Evolutionary conservation across 2,797 vertebrate genomes (phyloP).

Genomic region (Rachycentron canadum): DNA sequence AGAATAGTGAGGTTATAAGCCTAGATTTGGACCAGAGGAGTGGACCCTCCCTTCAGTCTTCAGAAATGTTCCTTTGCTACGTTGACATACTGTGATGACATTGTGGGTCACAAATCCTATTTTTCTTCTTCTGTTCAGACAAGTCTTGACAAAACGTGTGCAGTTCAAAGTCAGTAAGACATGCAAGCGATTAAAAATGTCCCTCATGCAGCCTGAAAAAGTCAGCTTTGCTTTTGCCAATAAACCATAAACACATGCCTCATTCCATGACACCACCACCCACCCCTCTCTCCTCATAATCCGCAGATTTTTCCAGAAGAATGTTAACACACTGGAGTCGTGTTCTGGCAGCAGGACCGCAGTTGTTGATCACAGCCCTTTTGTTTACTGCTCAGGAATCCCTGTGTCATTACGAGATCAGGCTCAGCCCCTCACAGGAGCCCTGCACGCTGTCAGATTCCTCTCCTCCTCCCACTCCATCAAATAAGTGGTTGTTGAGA

Average conservation of each 20-base stretch:
- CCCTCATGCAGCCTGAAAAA: conserved; percentile 12
- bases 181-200: conserved; percentile 36
- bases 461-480: conserved; percentile 19
- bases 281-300: conserved; percentile 43
- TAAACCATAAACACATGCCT: conserved; percentile 61
- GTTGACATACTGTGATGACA: conserved; percentile 25
- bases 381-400: conserved; percentile 59
- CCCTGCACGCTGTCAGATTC: conserved; percentile 19
- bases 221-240: conserved; percentile 22
- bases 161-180: conserved; percentile 36
- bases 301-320: conserved; percentile 50
- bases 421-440: conserved; percentile 9
- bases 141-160: conserved; percentile 9
- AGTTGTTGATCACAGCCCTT: conserved; percentile 50
- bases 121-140: conserved; percentile 21
- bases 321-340: conserved; percentile 49
- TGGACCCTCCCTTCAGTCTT: conserved; percentile 52
- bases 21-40: conserved; percentile 38
- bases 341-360: conserved; percentile 45
- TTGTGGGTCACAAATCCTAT: conserved; percentile 21
- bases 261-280: conserved; percentile 53
- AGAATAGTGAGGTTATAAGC: conserved; percentile 41
- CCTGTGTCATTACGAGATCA: conserved; percentile 32
- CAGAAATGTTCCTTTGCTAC: conserved; percentile 33
- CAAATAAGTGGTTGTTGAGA: conserved; percentile 52